Base-by-base conservation (phyloP, 92 coral and sea anemone genomes). In the Epizoanthus illoricatus region DNA sequence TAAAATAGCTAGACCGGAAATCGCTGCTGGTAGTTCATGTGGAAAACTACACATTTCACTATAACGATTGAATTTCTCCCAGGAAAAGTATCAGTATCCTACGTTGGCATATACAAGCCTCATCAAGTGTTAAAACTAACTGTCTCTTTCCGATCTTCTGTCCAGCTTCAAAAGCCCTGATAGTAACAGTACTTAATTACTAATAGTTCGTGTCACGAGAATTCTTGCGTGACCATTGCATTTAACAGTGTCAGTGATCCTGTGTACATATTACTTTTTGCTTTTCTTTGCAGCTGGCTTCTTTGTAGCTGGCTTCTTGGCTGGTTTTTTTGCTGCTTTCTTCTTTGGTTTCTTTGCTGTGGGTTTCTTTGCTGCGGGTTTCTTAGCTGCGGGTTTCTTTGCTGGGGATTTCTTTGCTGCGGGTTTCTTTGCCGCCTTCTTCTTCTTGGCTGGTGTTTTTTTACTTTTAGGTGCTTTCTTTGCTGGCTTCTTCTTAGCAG, bases 291-390 rank as follows among this genome's bases (percentile, higher is more conserved):
- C 16, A 39, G 63, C 79, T 47, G 80, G 39, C 40, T 71, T 67
- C 78, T 88, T 91, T 33, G 81, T 74, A 15, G 81, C 76, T 5
- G 88, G 76, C 52, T 88, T 85, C 56, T 88, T 88, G 8, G 86
- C 79, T 0, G 85, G 71, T 5, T 33, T 56, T 40, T 81, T 81
- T 4, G 36, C 57, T 83, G 4, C 52, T 5, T 13, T 39, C 74
- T 54, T 85, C 42, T 62, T 71, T 55, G 88, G 76, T 56, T 88
- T 88, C 42, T 88, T 88, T 18, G 84, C 80, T 9, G 87, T 76
- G 11, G 89, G 54, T 16, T 81, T 84, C 76, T 89, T 89, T 19
- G 85, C 85, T 10, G 88, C 69, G 20, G 94, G 49, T 41, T 89
- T 89, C 82, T 90, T 52, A 1, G 56, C 2, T 11, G 56, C 56